Evolutionary conservation across 1,140 invertebrate genomes (phyloP), one percentile per base, ranked within the genome.

Genomic region (Dendroctonus ponderosae): DNA sequence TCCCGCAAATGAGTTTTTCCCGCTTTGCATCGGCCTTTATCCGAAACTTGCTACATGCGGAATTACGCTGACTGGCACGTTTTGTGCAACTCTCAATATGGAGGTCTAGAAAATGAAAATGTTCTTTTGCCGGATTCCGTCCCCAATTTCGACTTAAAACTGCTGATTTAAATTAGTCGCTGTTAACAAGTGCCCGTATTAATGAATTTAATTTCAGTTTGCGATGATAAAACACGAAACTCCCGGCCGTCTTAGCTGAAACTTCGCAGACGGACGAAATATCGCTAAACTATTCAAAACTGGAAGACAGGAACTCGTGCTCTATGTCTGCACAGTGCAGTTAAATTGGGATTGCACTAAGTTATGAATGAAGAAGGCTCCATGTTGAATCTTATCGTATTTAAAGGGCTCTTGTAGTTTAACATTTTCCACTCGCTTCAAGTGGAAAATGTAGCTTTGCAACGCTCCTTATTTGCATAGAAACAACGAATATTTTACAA

Each of bases 1-100:
- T 48, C 39, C 62, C 66, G 58, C 50, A 67, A 67, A 67, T 67
- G 50, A 58, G 49, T 61, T 67, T 67, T 67, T 62, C 57, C 39
- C 54, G 52, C 54, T 52, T 66, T 54, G 58, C 39, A 62, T 67
- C 56, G 62, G 54, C 66, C 62, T 62, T 67, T 67, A 67, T 61
- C 51, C 50, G 58, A 53, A 62, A 62, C 52, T 26, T 42, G 51
- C 59, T 67, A 54, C 58, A 62, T 50, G 38, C 51, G 14, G 37
- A 62, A 67, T 67, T 67, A 59, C 54, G 49, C 40, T 43, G 58
- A 58, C 40, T 51, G 43, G 53, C 59, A 61, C 58, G 58, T 67
- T 49, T 62, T 48, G 50, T 61, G 57, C 50, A 42, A 51, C 42
- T 67, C 44, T 42, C 58, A 62, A 62, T 67, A 61, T 12, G 51